A percentile compares a stretch with the other conserved stretches of the same genome.
phyloP scores from a whole-genome alignment of 2,888 invertebrate species.

The Zygothrica quintamaculata region DNA sequence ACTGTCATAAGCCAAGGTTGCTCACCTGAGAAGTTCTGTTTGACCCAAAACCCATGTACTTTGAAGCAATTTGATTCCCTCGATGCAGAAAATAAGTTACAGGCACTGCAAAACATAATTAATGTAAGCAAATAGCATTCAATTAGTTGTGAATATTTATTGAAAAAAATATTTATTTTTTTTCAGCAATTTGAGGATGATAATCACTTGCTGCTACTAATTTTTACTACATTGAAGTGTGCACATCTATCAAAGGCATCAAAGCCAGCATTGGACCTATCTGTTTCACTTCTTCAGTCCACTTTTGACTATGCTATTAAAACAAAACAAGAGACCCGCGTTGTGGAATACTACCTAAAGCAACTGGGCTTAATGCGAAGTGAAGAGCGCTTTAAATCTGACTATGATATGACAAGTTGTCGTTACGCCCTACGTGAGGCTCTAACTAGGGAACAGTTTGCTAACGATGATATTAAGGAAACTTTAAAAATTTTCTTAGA shows the following conservation, averaged over 20 bases:
- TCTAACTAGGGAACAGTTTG: constrained; percentile 71
- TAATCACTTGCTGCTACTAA: constrained; percentile 80
- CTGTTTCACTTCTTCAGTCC: constrained; percentile 78
- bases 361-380: constrained; percentile 82
- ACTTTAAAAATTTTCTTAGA: constrained; percentile 82
- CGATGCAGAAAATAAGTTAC: constrained; percentile 76
- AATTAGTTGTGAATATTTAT: neutral
- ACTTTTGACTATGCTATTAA: constrained; percentile 82
- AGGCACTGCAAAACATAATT: constrained; percentile 78
- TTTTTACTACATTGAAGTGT: constrained; percentile 84
- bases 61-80: constrained; percentile 81
- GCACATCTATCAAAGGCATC: constrained; percentile 81
- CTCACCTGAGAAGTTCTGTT: constrained; percentile 79
- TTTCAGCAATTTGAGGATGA: constrained; percentile 81
- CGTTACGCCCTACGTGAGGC: constrained; percentile 82
- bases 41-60: constrained; percentile 78
- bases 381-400: constrained; percentile 82
- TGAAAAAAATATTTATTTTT: neutral
- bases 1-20: constrained; percentile 12
- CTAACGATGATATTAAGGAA: constrained; percentile 79
- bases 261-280: constrained; percentile 78
- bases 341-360: constrained; percentile 82
- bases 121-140: constrained; percentile 62
- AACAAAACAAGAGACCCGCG: constrained; percentile 81
- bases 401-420: constrained; percentile 81